Percentiles rank a stretch among this genome's conserved stretches.
These are phyloP conservation scores for Rhynchomys soricoides DNA, from an alignment of 2,113 vertebrate species.

Conservation along the genomic window DNA sequence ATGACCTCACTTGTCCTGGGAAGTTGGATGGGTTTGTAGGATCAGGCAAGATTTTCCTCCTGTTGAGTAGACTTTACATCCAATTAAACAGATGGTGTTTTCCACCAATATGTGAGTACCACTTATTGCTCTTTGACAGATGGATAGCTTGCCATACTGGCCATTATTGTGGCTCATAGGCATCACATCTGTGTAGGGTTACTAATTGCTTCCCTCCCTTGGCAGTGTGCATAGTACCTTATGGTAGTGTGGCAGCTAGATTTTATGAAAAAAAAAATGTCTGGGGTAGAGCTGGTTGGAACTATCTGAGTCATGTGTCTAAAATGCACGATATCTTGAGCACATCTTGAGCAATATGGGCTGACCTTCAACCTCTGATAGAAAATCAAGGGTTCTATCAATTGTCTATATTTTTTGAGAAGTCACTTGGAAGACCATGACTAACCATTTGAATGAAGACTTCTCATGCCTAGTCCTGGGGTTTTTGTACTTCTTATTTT, in stretches of 20 bases:
- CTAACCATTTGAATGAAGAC: not conserved
- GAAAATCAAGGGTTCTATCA: not conserved
- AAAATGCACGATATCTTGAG: not conserved
- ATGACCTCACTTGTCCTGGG: not conserved
- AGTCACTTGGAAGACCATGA: not conserved
- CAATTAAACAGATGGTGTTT: not conserved
- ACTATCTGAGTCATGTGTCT: not conserved
- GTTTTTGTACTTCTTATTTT: not conserved
- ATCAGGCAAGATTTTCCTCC: not conserved
- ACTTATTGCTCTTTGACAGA: not conserved
- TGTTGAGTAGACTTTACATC: not conserved
- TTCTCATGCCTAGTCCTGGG: not conserved
- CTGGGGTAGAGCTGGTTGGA: not conserved
- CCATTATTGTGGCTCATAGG: not conserved
- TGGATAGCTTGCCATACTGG: not conserved
- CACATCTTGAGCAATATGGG: not conserved
- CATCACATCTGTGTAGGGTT: not conserved
- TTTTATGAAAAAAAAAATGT: not conserved
- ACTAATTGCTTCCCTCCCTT: not conserved
- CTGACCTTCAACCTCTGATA: not conserved
- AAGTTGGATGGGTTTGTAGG: not conserved
- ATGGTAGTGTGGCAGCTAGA: not conserved
- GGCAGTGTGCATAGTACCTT: not conserved
- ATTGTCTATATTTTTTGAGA: not conserved
- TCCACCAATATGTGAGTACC: not conserved